Base-by-base conservation (phyloP, 2,113 vertebrate species). In the Tapirus terrestris region DNA sequence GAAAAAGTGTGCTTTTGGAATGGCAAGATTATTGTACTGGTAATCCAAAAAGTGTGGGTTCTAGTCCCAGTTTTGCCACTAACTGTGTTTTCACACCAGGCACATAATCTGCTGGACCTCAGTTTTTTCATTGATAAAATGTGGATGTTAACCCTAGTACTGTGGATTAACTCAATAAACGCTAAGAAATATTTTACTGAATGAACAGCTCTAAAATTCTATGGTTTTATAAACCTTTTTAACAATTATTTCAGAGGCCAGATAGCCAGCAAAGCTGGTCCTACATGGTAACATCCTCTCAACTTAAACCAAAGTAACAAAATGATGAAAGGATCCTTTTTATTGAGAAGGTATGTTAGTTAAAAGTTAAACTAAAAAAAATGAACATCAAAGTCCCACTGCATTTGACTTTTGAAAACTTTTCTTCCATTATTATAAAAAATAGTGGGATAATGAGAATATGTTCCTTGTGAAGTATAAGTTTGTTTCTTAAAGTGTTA, bases 241-340 rank as follows among this genome's bases (percentile, higher is more conserved):
- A 96, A 97, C 33, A 95, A 43, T 93, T 97, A 97, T 97, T 97
- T 97, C 94, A 97, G 81, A 97, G 82, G 76, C 80, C 90, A 96
- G 61, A 94, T 95, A 95, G 76, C 61, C 91, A 95, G 85, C 94
- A 97, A 88, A 90, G 76, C 65, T 97, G 84, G 88, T 90, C 88
- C 84, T 95, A 88, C 75, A 89, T 83, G 90, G 92, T 95, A 91
- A 76, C 65, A 92, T 95, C 86, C 61, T 97, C 91, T 98, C 85
- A 94, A 65, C 79, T 97, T 92, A 97, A 88, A 97, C 92, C 89
- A 97, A 93, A 97, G 36, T 98, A 98, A 75, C 72, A 95, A 96
- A 97, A 97, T 86, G 81, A 76, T 92, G 88, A 96, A 98, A 96
- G 89, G 79, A 97, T 93, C 95, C 67, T 93, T 97, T 96, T 96